These are phyloP conservation scores for Orientallactaga bullata DNA, from an alignment of 2,113 vertebrate genomes.

Conservation along the genomic window DNA sequence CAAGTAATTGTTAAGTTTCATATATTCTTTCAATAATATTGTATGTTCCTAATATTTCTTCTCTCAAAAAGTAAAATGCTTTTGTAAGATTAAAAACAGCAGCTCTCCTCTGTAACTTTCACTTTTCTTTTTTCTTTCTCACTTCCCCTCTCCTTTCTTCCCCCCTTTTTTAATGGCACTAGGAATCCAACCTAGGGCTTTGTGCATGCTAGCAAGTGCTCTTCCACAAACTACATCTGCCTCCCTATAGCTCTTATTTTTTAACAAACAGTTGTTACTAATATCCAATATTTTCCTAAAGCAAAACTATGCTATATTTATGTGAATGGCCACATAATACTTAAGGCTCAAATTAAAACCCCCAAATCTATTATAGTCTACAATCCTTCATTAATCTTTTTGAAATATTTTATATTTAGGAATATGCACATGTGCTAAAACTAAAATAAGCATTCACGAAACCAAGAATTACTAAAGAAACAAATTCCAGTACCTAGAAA, in stretches of 20 bases:
- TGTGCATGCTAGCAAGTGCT: no score
- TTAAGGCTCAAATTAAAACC: background rate
- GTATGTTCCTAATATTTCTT: background rate
- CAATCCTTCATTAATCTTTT: no score
- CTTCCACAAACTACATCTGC: background rate
- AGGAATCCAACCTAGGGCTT: no score
- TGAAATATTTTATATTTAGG: no score
- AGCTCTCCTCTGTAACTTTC: no score
- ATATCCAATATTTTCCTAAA: slow-evolving; percentile 11
- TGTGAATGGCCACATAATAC: background rate
- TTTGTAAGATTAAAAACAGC: slow-evolving; percentile 10
- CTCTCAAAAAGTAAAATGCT: slow-evolving; percentile 10
- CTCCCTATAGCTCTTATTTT: background rate
- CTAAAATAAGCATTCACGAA: no score
- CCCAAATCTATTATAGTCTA: background rate
- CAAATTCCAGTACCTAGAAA: background rate
- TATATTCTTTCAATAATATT: slow-evolving; percentile 27
- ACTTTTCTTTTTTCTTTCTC: background rate
- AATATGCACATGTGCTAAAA: no score
- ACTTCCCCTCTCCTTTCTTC: background rate
- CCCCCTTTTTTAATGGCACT: no score
- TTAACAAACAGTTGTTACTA: background rate
- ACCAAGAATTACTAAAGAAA: no score
- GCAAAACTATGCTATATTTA: background rate
- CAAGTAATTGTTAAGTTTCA: slow-evolving; percentile 21